Evolutionary conservation across 2,797 vertebrate genomes (phyloP).

Genomic region (Hydrocynus forskahlii): DNA sequence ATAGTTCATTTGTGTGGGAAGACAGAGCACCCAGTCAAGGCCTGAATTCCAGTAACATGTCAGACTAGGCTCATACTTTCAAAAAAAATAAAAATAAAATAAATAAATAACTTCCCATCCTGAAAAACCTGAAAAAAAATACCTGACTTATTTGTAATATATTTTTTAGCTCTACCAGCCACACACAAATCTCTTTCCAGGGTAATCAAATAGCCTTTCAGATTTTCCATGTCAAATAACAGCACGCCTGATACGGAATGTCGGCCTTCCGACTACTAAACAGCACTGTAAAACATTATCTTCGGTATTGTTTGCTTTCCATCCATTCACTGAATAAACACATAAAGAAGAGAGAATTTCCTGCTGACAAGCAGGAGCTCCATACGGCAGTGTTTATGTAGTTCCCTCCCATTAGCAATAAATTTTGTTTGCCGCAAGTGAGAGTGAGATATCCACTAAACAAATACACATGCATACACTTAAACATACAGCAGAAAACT

Average conservation of each 20-base stretch:
- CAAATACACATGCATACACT: slow-evolving; percentile 27
- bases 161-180: not conserved
- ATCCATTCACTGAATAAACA: slow-evolving; percentile 21
- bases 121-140: not conserved
- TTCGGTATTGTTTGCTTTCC: slow-evolving; percentile 12
- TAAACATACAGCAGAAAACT: slow-evolving; percentile 2
- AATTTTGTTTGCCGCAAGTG: slow-evolving; percentile 7
- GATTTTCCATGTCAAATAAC: not conserved
- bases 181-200: not conserved
- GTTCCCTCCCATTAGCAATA: slow-evolving; percentile 36
- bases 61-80: not conserved
- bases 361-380: slow-evolving; percentile 6
- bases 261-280: not conserved
- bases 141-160: not conserved
- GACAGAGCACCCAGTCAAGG: not conserved
- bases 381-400: slow-evolving; percentile 27
- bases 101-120: not conserved
- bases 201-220: not conserved
- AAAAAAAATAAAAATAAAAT: not conserved
- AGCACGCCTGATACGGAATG: not conserved
- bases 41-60: not conserved
- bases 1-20: slow-evolving; percentile 6
- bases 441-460: slow-evolving; percentile 7
- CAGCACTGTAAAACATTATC: slow-evolving; percentile 10
- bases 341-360: slow-evolving; percentile 24